These are phyloP conservation scores for Alaudala cheleensis DNA, from an alignment of 2,113 vertebrate genomes.

Conservation along the genomic window DNA sequence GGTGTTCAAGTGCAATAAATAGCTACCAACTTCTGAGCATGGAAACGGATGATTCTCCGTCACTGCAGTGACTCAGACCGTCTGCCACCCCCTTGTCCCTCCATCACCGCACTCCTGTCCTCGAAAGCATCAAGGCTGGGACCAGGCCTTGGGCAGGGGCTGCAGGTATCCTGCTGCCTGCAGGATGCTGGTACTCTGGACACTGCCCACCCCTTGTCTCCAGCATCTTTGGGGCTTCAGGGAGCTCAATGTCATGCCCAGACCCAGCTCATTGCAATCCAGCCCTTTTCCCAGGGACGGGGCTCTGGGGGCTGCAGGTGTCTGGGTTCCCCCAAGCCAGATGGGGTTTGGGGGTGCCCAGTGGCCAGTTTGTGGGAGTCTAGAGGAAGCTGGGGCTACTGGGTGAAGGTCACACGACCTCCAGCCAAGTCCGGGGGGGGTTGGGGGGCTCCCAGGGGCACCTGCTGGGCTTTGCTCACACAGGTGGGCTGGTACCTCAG, in stretches of 20 bases:
- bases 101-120: neutral
- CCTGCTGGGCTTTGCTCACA: neutral
- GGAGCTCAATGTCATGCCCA: neutral
- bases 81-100: neutral
- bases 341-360: neutral
- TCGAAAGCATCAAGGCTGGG: neutral
- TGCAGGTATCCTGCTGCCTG: neutral
- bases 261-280: neutral
- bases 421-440: neutral
- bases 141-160: neutral
- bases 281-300: neutral
- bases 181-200: neutral
- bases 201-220: neutral
- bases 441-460: neutral
- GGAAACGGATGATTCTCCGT: constrained; percentile 52
- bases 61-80: constrained; percentile 32
- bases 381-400: neutral
- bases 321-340: neutral
- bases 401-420: neutral
- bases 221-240: neutral
- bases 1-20: constrained; percentile 88
- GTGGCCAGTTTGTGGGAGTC: neutral
- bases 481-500: neutral
- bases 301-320: neutral
- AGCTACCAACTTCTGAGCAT: constrained; percentile 77